Percentiles rank a stretch among this genome's conserved stretches.
Conservation (phyloP, 2,888 invertebrate genomes). For the Hypsopygia costalis region DNA sequence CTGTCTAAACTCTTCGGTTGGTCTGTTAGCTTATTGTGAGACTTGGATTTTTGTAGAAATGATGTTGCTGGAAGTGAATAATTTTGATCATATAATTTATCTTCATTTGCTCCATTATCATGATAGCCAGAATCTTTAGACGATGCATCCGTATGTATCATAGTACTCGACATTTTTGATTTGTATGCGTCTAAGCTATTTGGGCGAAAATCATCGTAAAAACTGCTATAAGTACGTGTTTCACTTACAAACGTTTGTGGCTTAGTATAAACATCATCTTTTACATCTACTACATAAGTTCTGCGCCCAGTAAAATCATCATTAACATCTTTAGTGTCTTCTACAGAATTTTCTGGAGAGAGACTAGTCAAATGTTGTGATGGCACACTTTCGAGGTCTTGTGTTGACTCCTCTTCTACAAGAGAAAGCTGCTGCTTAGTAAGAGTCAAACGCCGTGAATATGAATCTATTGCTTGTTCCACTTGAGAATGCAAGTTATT, state of each 20-base stretch:
- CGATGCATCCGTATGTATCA: slow-evolving; percentile 56
- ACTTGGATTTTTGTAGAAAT: slow-evolving; percentile 37
- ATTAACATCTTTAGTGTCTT: slow-evolving; percentile 28
- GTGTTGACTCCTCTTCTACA: slow-evolving; percentile 74
- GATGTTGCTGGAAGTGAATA: slow-evolving; percentile 56
- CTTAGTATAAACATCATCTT: slow-evolving; percentile 32
- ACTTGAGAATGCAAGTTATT: slow-evolving; percentile 39
- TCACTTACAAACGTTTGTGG: slow-evolving; percentile 39
- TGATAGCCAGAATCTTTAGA: slow-evolving; percentile 73
- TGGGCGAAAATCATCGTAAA: slow-evolving; percentile 59
- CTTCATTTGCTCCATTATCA: slow-evolving; percentile 59
- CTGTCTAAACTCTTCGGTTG: slow-evolving; percentile 65
- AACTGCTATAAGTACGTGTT: slow-evolving; percentile 54
- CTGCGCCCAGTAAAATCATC: slow-evolving; percentile 27
- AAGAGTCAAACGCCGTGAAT: slow-evolving; percentile 44
- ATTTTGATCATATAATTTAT: slow-evolving; percentile 44
- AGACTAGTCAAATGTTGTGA: slow-evolving; percentile 56
- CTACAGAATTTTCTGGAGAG: slow-evolving; percentile 50
- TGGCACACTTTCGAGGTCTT: slow-evolving; percentile 66
- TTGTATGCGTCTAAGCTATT: slow-evolving; percentile 38
- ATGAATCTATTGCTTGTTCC: slow-evolving; percentile 54
- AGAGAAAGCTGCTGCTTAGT: slow-evolving; percentile 69
- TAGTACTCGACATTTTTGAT: slow-evolving; percentile 51
- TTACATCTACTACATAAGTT: slow-evolving; percentile 27
- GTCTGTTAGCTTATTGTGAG: slow-evolving; percentile 39